A percentile compares a stretch with the other conserved stretches of the same genome.
Conservation (phyloP, 2,888 invertebrate genomes). For the Theodoxus fluviatilis region DNA sequence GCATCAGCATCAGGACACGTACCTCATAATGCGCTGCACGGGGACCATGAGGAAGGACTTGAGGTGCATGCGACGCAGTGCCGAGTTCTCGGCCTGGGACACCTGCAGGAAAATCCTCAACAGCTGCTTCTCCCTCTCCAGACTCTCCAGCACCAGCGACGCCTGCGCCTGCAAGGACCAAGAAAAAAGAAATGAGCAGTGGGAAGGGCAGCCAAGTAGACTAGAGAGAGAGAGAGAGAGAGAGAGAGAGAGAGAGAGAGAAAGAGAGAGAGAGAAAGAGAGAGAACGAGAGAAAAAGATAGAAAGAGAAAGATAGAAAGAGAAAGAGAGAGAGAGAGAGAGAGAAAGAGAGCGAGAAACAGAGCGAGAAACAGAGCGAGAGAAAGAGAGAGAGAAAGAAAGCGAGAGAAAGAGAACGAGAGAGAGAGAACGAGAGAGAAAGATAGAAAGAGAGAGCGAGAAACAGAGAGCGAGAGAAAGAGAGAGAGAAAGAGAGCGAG, state of each 20-base stretch:
- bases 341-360: neutral
- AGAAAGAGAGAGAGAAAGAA: slow-evolving; percentile 12
- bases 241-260: neutral
- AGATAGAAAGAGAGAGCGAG: too few species aligned
- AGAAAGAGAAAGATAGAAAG: neutral
- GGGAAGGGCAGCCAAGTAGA: neutral
- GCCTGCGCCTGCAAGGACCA: slow-evolving; percentile 76
- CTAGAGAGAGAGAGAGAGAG: neutral
- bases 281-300: neutral
- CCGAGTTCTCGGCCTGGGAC: slow-evolving; percentile 94
- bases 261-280: neutral
- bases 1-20: slow-evolving; percentile 35
- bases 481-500: too few species aligned
- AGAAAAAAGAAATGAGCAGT: neutral
- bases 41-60: slow-evolving; percentile 98
- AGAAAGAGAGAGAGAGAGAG: neutral
- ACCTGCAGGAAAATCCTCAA: slow-evolving; percentile 91
- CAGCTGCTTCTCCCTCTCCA: slow-evolving; percentile 93
- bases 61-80: slow-evolving; percentile 90
- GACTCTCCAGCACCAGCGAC: slow-evolving; percentile 83
- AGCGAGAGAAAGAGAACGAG: slow-evolving; percentile 8
- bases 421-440: neutral
- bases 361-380: neutral
- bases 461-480: too few species aligned
- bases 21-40: slow-evolving; percentile 93